Evolutionary conservation across 2,113 vertebrate genomes (phyloP), one percentile per base, ranked within the genome.

Genomic region (Chauna torquata): DNA sequence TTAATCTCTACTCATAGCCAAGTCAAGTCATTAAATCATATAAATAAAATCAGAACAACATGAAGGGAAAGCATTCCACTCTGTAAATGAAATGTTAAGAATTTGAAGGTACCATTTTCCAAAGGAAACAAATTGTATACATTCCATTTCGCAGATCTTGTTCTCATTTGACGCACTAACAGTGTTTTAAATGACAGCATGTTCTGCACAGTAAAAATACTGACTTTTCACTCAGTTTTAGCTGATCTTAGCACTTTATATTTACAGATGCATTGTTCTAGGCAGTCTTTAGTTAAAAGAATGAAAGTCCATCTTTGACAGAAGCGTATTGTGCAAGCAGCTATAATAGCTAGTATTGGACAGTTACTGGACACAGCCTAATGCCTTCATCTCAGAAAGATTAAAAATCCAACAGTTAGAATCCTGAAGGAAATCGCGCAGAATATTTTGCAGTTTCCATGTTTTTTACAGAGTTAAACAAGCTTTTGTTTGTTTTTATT

Each of bases 401-500:
- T 52, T 81, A 68, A 62, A 81, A 52, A 62, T 36, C 12, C 12
- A 38, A 8, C 22, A 58, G 30, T 1, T 6, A 28, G 17, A 77
- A 86, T 47, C 36, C 34, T 59, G 28, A 38, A 42, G 28, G 6
- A 74, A 72, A 16, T 12, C 4, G 2, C 12, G 2, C 4, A 44
- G 64, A 47, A 4, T 36, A 27, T 36, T 65, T 34, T 4, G 7
- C 20, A 34, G 8, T 40, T 82, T 12, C 8, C 14, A 14, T 55
- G 42, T 13, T 32, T 72, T 88, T 69, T 64, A 25, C 3, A 44
- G 86, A 68, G 7, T 3, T 7, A 14, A 75, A 8, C 5, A 20
- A 20, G 1, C 3, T 0, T 38, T 10, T 0, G 4, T 32, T 82
- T 2, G 5, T 34, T 49, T 55, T 76, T 52, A 8, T 36, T 20